Evolutionary conservation across 2,113 vertebrate genomes (phyloP).

Genomic region (Tachuris rubrigastra): DNA sequence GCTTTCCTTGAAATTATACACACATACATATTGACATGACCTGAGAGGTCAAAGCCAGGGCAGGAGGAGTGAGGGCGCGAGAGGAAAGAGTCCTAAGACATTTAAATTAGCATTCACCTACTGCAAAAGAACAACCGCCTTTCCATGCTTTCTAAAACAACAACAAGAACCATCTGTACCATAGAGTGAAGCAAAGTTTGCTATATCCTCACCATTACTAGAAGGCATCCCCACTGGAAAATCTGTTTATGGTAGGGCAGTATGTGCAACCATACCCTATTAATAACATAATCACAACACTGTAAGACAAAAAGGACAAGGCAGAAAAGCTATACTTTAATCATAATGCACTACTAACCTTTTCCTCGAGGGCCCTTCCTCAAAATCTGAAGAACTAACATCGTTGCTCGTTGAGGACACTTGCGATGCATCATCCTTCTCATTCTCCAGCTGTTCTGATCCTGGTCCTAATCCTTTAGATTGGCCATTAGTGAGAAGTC

Average conservation of each 20-base stretch:
- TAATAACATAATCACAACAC: neutral
- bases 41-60: neutral
- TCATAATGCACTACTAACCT: constrained; percentile 78
- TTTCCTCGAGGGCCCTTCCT: constrained; percentile 94
- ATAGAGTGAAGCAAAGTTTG: neutral
- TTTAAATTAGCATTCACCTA: neutral
- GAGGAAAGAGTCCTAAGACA: neutral
- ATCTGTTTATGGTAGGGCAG: neutral
- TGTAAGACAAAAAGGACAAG: neutral
- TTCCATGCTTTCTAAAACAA: neutral
- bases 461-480: constrained; percentile 89
- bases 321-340: neutral
- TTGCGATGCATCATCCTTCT: constrained; percentile 90
- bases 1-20: constrained; percentile 6
- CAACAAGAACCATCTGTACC: neutral
- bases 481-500: constrained; percentile 89
- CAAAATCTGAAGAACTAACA: constrained; percentile 88
- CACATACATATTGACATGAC: neutral
- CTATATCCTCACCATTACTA: neutral
- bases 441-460: constrained; percentile 85
- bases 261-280: neutral
- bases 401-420: constrained; percentile 87
- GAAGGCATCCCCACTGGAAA: neutral
- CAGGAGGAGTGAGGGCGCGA: neutral
- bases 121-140: neutral